These are phyloP conservation scores for Patagioenas fasciata DNA, from an alignment of 2,113 vertebrate genomes.

Conservation along the genomic window DNA sequence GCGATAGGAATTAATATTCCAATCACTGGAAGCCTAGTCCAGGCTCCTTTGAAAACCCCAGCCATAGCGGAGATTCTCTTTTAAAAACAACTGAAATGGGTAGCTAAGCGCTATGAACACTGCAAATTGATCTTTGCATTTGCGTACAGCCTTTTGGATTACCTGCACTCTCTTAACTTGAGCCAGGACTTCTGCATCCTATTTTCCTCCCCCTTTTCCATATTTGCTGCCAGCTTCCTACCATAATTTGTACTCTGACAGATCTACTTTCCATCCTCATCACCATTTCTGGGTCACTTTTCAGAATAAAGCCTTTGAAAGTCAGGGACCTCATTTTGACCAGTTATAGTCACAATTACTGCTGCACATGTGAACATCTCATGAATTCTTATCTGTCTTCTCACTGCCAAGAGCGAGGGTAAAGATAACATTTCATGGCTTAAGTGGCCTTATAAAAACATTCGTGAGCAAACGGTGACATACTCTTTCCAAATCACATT, in stretches of 20 bases:
- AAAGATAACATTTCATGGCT: conserved; percentile 5
- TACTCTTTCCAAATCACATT: background rate
- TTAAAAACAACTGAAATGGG: background rate
- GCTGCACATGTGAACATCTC: background rate
- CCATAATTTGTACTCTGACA: background rate
- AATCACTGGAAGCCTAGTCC: background rate
- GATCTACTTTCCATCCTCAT: background rate
- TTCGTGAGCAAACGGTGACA: background rate
- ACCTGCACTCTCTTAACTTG: background rate
- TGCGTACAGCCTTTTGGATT: background rate
- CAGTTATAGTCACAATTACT: conserved; percentile 18
- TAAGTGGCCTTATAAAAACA: conserved; percentile 1
- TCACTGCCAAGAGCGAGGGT: background rate
- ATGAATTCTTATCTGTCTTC: background rate
- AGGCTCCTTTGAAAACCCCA: conserved; percentile 13
- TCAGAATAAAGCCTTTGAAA: background rate
- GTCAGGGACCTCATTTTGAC: background rate
- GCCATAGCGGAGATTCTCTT: background rate
- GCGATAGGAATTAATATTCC: conserved; percentile 39
- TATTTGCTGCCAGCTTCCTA: background rate
- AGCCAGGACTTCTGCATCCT: background rate
- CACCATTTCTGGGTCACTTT: conserved; percentile 27
- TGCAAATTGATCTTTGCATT: background rate
- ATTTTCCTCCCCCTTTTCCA: background rate
- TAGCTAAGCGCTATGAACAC: background rate